A percentile compares a stretch with the other conserved stretches of the same genome.
Evolutionary conservation across 2,888 invertebrate genomes (phyloP).

Genomic region (Pogonocherus hispidulus): DNA sequence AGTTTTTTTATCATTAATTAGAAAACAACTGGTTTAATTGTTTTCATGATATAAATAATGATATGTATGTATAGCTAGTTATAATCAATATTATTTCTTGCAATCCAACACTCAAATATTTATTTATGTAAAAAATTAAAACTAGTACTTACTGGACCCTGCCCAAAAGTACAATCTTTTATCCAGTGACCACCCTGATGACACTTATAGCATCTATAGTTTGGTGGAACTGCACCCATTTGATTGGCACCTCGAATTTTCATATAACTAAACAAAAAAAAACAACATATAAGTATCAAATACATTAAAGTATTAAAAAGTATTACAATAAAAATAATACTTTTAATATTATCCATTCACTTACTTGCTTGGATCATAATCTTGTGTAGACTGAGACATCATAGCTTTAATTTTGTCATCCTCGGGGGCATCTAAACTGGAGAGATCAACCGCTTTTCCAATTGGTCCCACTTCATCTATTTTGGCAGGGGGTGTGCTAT

Average conservation of each 20-base stretch:
- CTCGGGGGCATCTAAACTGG: slow-evolving; percentile 93
- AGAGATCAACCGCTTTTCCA: slow-evolving; percentile 84
- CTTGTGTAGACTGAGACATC: slow-evolving; percentile 97
- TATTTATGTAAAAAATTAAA: background rate
- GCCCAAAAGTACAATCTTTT: slow-evolving; percentile 89
- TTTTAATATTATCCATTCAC: too few relatives aligned
- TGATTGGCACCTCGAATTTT: slow-evolving; percentile 91
- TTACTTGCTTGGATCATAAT: slow-evolving; percentile 98
- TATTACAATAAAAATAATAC: too few relatives aligned
- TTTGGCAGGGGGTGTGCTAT: slow-evolving; percentile 66
- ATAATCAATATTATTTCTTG: too few relatives aligned
- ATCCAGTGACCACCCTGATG: slow-evolving; percentile 98
- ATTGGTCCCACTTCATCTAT: slow-evolving; percentile 68
- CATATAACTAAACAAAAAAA: slow-evolving; percentile 82
- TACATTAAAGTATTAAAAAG: too few relatives aligned
- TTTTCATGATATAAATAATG: too few relatives aligned
- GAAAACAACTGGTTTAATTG: too few relatives aligned
- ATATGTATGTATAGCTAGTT: too few relatives aligned
- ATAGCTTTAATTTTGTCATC: slow-evolving; percentile 98
- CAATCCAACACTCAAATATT: too few relatives aligned
- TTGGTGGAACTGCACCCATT: slow-evolving; percentile 90
- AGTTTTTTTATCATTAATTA: too few relatives aligned
- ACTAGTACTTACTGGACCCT: slow-evolving; percentile 68
- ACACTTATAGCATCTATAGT: slow-evolving; percentile 95
- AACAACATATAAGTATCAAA: too few relatives aligned